Percentiles rank a stretch among this genome's conserved stretches.
phyloP scores from a whole-genome alignment of 2,888 invertebrate genomes.

The Serrognathus titanus region DNA sequence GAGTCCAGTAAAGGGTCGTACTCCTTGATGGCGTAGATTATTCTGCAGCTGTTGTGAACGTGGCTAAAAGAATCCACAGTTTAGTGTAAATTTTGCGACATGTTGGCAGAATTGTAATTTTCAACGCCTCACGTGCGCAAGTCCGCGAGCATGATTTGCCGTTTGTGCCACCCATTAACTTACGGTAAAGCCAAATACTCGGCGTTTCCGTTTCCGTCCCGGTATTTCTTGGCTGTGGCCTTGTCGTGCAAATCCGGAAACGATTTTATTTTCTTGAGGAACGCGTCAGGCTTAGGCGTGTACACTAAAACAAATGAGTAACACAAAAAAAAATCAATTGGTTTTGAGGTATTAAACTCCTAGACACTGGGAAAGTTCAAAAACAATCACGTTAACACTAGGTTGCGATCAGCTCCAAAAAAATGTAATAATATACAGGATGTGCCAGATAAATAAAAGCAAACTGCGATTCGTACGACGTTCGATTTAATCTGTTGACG shows the following conservation, averaged over 20 bases:
- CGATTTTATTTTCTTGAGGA: slow-evolving; percentile 66
- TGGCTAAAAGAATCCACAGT: slow-evolving; percentile 9
- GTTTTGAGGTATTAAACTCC: too few species aligned
- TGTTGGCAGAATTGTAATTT: not conserved
- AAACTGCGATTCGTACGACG: too few species aligned
- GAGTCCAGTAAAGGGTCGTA: slow-evolving; percentile 89
- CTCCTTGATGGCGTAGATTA: slow-evolving; percentile 77
- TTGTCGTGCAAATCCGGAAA: slow-evolving; percentile 85
- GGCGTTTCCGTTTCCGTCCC: slow-evolving; percentile 49
- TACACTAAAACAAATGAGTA: slow-evolving; percentile 59
- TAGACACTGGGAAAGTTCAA: too few species aligned
- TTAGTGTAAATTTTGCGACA: not conserved
- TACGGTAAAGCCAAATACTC: slow-evolving; percentile 36
- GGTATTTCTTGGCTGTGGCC: slow-evolving; percentile 60
- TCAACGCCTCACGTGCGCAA: not conserved
- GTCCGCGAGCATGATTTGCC: too few species aligned
- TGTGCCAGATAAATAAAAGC: too few species aligned
- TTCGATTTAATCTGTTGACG: too few species aligned
- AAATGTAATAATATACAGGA: too few species aligned
- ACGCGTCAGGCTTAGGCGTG: slow-evolving; percentile 61
- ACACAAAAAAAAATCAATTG: not conserved
- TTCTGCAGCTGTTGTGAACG: slow-evolving; percentile 48
- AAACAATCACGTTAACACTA: too few species aligned
- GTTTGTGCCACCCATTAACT: slow-evolving; percentile 16
- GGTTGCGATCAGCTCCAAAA: too few species aligned